These are phyloP conservation scores for Campoletis sonorensis DNA, from an alignment of 1,140 invertebrate species.

Conservation along the genomic window DNA sequence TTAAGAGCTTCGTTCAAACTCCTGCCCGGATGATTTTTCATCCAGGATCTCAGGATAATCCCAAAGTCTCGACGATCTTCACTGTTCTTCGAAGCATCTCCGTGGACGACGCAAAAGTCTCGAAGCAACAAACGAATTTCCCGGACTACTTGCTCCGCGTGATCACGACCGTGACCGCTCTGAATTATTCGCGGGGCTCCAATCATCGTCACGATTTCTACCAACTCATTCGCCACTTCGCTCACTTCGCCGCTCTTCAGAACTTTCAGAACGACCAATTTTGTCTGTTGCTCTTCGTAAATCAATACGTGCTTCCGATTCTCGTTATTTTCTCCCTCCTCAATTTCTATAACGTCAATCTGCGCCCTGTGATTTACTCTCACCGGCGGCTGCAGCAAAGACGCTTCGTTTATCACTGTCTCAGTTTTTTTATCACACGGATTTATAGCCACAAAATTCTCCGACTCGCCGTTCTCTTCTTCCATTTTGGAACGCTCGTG, in stretches of 20 bases:
- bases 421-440: neutral
- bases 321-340: constrained; percentile 48
- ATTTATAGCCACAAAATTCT: neutral
- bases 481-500: neutral
- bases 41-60: constrained; percentile 57
- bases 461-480: neutral
- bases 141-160: constrained; percentile 65
- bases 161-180: constrained; percentile 64
- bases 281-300: constrained; percentile 71
- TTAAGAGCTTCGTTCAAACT: constrained; percentile 63
- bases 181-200: constrained; percentile 66
- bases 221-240: constrained; percentile 59
- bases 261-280: constrained; percentile 65
- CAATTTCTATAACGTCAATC: constrained; percentile 65
- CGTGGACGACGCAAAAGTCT: constrained; percentile 58
- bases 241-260: constrained; percentile 56
- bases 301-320: constrained; percentile 66
- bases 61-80: constrained; percentile 57
- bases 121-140: constrained; percentile 62
- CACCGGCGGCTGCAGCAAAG: neutral
- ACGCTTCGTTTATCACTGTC: neutral
- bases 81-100: constrained; percentile 45
- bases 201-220: constrained; percentile 65
- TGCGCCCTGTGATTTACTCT: constrained; percentile 62
- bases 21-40: constrained; percentile 56